Evolutionary conservation across 2,888 invertebrate species (phyloP), one percentile per base, ranked within the genome.

Genomic region (Serripes groenlandicus): DNA sequence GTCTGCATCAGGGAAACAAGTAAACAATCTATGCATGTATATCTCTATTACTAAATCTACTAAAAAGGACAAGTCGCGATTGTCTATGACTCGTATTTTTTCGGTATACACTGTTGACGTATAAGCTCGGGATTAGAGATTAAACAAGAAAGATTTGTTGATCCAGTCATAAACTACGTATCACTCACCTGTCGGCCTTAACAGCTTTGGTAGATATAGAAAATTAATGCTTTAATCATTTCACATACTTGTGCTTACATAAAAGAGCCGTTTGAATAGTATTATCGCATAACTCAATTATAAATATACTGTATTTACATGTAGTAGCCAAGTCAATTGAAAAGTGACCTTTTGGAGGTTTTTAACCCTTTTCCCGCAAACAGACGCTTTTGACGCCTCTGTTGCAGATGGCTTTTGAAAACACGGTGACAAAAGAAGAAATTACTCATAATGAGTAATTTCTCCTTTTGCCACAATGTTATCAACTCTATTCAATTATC

Each of bases 381-480:
- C 2, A n/a, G 28, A n/a, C 23, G 5, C 56, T 3, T 56, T 56
- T 56, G 56, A 56, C 18, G 23, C 21, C 56, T n/a, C n/a, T n/a
- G n/a, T n/a, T n/a, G n/a, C n/a, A n/a, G n/a, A n/a, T n/a, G n/a
- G n/a, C n/a, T n/a, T n/a, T 56, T 56, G 56, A 56, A 56, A 56
- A 56, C 56, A 56, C n/a, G 9, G 56, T 56, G 56, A n/a, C 11
- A 56, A 56, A 56, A 56, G 56, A n/a, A 56, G 56, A 56, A 56
- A 56, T 15, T 56, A n/a, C 56, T 56, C 11, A n/a, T 23, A 56
- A 56, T 1, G n/a, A 56, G 56, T 26, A 56, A 3, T 56, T 56
- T 56, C 56, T 56, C 28, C 56, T 26, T 56, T 56, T n/a, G 9
- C 56, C 56, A 56, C 56, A 56, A 56, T 56, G 56, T 56, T 56